Base-by-base conservation (phyloP, 2,113 vertebrate genomes). In the Eidolon helvum region DNA sequence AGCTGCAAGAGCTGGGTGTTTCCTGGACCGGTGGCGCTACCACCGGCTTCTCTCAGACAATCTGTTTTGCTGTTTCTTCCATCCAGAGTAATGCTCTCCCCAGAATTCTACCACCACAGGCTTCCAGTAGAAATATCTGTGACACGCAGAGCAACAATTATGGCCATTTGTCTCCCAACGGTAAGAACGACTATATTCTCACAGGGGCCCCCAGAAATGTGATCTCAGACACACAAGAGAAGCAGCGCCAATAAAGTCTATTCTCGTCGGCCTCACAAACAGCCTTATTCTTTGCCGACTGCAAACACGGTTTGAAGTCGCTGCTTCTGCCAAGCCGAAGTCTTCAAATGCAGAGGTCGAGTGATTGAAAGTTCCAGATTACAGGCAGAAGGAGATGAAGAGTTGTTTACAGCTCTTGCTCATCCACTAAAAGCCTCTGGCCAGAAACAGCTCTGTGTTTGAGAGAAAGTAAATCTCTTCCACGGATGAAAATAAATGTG, bases 401-500 rank as follows among this genome's bases (percentile, higher is more conserved):
- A 74, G 63, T 72, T 91, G 77, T 96, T 98, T 95, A 96, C 72
- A 93, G 87, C n/a, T 75, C 59, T 84, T 87, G 89, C 71, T 90
- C 69, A 78, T 79, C 69, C 6, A 6, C 93, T 85, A 40, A 97
- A 93, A 91, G 80, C 98, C 95, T 82, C 87, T 28, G 53, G 97
- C 94, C 91, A 97, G 79, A 92, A 95, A 79, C 80, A 77, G 75
- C 79, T 87, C 92, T 96, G 35, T 93, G 66, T 91, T 65, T 90
- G 86, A 91, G 94, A 75, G 40, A 97, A 79, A 97, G 91, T 80
- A 93, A 74, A 93, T 97, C 93, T 91, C 87, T 93, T 88, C 91
- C 55, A 59, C 28, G 59, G 74, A 71, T 96, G 91, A 96, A 98
- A 97, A 97, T 77, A 87, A 95, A 96, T 94, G 77, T 90, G 50